Conservation (phyloP, 2,113 vertebrate genomes). For the Callocephalon fimbriatum region DNA sequence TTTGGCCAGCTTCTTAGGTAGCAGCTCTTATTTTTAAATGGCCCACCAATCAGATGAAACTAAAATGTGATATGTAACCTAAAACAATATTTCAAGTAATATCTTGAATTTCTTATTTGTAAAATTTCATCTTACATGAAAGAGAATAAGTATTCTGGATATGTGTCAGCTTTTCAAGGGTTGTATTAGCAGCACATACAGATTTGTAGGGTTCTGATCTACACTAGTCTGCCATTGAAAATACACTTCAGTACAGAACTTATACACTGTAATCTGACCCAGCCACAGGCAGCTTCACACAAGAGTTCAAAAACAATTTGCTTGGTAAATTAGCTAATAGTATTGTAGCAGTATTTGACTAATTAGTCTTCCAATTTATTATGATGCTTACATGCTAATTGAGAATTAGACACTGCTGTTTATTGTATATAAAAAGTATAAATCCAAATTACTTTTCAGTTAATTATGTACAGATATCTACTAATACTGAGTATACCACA, state of each 20-base stretch:
- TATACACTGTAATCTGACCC: background rate
- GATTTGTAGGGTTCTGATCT: background rate
- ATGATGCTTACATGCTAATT: slow-evolving; percentile 13
- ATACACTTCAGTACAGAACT: background rate
- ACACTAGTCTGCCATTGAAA: background rate
- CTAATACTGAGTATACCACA: background rate
- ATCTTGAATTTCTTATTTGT: background rate
- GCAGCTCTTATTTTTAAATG: background rate
- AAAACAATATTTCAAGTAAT: background rate
- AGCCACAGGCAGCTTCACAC: background rate
- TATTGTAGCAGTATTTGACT: slow-evolving; percentile 22
- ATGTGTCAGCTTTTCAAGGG: background rate
- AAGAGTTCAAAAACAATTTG: slow-evolving; percentile 16
- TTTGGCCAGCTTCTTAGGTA: background rate
- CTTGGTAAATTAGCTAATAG: slow-evolving; percentile 21
- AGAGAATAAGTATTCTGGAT: background rate
- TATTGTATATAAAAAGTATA: background rate
- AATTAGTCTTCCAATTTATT: slow-evolving; percentile 47
- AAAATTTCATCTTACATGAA: background rate
- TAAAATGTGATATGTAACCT: background rate
- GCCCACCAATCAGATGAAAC: background rate
- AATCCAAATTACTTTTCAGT: slow-evolving; percentile 10
- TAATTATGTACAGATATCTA: background rate
- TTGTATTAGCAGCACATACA: background rate
- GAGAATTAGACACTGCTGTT: background rate